Conservation (phyloP, 2,797 vertebrate species). For the Tadarida brasiliensis region DNA sequence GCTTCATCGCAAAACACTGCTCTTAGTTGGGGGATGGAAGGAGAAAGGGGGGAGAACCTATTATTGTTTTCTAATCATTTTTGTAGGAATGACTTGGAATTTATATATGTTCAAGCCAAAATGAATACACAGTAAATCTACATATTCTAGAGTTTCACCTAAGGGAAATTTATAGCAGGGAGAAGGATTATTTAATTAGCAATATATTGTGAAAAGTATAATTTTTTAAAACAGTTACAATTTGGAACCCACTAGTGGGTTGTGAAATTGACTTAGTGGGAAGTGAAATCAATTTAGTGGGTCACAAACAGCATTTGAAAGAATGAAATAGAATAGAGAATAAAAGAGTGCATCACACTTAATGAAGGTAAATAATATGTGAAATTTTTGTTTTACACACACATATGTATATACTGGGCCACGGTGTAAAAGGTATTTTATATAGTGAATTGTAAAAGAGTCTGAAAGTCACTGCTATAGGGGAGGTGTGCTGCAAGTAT, state of each 20-base stretch:
- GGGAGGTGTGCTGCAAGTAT: not conserved
- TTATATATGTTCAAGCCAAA: slow-evolving; percentile 64
- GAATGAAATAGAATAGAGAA: slow-evolving; percentile 73
- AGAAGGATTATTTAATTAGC: slow-evolving; percentile 79
- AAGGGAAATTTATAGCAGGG: slow-evolving; percentile 73
- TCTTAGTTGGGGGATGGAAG: not conserved
- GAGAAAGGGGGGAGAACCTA: not conserved
- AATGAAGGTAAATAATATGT: slow-evolving; percentile 61
- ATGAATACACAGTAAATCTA: slow-evolving; percentile 70
- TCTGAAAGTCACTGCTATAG: slow-evolving; percentile 11
- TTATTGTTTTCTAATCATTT: slow-evolving; percentile 50
- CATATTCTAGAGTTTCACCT: slow-evolving; percentile 78
- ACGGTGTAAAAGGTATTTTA: not conserved
- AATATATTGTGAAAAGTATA: slow-evolving; percentile 73
- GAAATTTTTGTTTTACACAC: slow-evolving; percentile 57
- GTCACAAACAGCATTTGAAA: slow-evolving; percentile 78
- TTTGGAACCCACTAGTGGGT: slow-evolving; percentile 72
- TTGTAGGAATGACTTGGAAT: slow-evolving; percentile 60
- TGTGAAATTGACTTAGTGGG: slow-evolving; percentile 75
- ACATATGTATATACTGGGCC: not conserved
- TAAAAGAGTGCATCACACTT: slow-evolving; percentile 71
- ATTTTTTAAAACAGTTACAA: slow-evolving; percentile 73
- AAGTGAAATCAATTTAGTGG: slow-evolving; percentile 80
- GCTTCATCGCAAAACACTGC: not conserved
- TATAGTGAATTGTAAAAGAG: slow-evolving; percentile 15